Base-by-base conservation (phyloP, 1,140 invertebrate genomes). In the Brachionus paranguensis region DNA sequence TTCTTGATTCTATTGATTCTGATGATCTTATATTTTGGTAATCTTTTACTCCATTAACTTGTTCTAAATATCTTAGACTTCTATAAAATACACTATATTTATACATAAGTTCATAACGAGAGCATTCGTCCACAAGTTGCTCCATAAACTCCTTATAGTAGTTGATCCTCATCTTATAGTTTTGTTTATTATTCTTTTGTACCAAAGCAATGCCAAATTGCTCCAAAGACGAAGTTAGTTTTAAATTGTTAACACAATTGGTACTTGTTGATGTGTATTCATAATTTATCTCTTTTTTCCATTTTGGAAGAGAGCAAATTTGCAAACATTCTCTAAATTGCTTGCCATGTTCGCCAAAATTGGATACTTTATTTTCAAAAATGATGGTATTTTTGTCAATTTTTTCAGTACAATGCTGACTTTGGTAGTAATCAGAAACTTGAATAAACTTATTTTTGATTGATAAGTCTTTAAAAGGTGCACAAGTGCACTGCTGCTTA, bases 231-330 rank as follows among this genome's bases (percentile, higher is more conserved):
- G 53, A 47, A 81, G 17, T 64, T 17, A 60, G 11, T 33, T 24
- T 81, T 20, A 45, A 81, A 37, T 60, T 68, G 24, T 81, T 81
- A 14, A 64, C 33, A 64, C 64, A 60, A 12, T 81, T 81, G n/a
- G 11, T 14, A 50, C 20, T 50, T 20, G n/a, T 27, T 12, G 4
- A 29, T 27, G 17, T 45, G 50, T 50, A 33, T 50, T 50, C n/a
- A 64, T 60, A 17, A 81, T 20, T 33, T 24, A 81, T n/a, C 29
- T 81, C 53, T 60, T 47, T 60, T 60, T 45, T 60, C 78, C 78
- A 81, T 45, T 29, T n/a, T 14, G 78, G 41, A 29, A 20, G 10
- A 14, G 78, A 27, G 45, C 78, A 81, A 33, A 81, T 81, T 8
- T 12, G 27, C 27, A 81, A 64, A 11, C 78, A 81, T 37, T 68